Percentiles rank a stretch among this genome's conserved stretches.
These are phyloP conservation scores for Limanda limanda DNA, from an alignment of 2,113 vertebrate genomes.

Conservation along the genomic window DNA sequence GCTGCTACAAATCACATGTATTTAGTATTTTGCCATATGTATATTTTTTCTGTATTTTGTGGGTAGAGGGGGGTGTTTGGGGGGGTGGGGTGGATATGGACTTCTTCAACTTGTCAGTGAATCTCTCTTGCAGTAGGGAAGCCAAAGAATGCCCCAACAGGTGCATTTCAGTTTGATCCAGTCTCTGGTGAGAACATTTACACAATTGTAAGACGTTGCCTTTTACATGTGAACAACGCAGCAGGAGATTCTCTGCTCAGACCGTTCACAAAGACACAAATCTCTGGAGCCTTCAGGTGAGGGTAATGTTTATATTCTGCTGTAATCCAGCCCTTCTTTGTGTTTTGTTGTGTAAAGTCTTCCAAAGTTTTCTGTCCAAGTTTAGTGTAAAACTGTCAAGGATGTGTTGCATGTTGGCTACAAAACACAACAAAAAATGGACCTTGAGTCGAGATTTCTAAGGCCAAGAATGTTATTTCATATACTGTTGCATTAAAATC, in stretches of 20 bases:
- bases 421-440: not conserved
- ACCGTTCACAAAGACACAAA: too few species aligned
- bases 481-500: not conserved
- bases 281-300: too few species aligned
- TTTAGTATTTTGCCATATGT: not conserved
- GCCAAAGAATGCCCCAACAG: not conserved
- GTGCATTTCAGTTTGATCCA: too few species aligned
- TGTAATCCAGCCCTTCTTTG: too few species aligned
- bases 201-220: not conserved
- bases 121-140: not conserved
- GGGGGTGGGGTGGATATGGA: not conserved
- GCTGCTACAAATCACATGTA: not conserved
- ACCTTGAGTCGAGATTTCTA: not conserved
- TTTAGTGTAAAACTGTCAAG: too few species aligned
- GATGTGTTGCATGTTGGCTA: not conserved
- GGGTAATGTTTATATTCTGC: too few species aligned
- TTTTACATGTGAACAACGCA: too few species aligned
- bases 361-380: too few species aligned
- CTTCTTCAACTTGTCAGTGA: not conserved
- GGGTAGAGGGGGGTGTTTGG: too few species aligned
- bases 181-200: not conserved
- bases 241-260: not conserved
- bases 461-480: not conserved
- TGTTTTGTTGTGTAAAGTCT: too few species aligned
- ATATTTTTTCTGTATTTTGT: not conserved